Evolutionary conservation across 2,113 vertebrate species (phyloP).

Genomic region (Mormyrus iriodes): DNA sequence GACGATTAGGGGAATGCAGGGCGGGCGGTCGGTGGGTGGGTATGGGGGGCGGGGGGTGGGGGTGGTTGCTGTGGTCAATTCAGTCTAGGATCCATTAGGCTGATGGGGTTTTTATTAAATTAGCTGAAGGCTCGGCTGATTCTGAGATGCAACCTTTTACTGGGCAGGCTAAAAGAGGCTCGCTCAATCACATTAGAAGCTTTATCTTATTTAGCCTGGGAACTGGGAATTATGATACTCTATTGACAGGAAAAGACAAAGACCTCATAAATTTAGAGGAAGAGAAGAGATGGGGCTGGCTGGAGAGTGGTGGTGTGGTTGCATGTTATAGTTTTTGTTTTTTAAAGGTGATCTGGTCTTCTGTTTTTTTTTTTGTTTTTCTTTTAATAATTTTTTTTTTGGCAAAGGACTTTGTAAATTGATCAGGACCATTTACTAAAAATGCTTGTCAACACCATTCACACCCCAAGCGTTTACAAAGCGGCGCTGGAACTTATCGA

Average conservation of each 20-base stretch:
- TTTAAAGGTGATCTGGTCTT: neutral
- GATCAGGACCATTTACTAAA: neutral
- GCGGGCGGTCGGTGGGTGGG: slow-evolving; percentile 13
- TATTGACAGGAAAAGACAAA: slow-evolving; percentile 52
- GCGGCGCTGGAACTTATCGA: neutral
- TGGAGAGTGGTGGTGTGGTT: neutral
- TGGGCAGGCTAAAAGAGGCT: slow-evolving; percentile 15
- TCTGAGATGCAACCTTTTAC: slow-evolving; percentile 22
- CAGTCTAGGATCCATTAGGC: slow-evolving; percentile 60
- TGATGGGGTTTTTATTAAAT: slow-evolving; percentile 73
- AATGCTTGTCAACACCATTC: neutral
- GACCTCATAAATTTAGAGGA: slow-evolving; percentile 43
- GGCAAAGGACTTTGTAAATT: slow-evolving; percentile 2
- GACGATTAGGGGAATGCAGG: slow-evolving; percentile 43
- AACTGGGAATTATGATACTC: slow-evolving; percentile 44
- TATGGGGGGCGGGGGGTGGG: slow-evolving; percentile 13
- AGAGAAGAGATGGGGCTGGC: slow-evolving; percentile 26
- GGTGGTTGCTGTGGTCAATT: slow-evolving; percentile 35
- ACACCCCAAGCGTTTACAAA: neutral
- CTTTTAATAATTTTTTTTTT: slow-evolving; percentile 2
- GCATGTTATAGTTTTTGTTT: neutral
- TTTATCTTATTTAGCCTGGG: slow-evolving; percentile 63
- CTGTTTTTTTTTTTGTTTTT: neutral
- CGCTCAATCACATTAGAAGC: slow-evolving; percentile 67
- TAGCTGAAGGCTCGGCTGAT: slow-evolving; percentile 36